phyloP scores from a whole-genome alignment of 2,113 vertebrate genomes.

The Dascyllus trimaculatus region DNA sequence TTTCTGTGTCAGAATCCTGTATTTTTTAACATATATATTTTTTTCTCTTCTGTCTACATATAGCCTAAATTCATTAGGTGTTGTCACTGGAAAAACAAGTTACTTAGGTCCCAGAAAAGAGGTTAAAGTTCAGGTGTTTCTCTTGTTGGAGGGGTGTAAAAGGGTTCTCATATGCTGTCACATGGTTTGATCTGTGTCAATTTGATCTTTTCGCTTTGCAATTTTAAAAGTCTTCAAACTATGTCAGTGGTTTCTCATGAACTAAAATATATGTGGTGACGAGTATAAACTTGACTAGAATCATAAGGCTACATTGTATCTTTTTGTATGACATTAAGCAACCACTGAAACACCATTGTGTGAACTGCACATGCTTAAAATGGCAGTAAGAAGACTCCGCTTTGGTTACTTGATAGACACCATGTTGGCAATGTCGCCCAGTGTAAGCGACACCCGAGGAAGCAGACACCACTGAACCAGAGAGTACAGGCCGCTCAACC shows the following conservation, averaged over 20 bases:
- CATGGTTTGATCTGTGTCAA: neutral
- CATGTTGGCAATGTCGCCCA: neutral
- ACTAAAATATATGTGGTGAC: too few relatives aligned
- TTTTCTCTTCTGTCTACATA: too few relatives aligned
- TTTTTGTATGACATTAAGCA: neutral
- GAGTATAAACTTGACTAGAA: too few relatives aligned
- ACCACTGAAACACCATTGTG: neutral
- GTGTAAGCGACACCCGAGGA: too few relatives aligned
- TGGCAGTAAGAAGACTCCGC: rapidly evolving
- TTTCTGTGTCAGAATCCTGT: neutral
- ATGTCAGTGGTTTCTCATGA: too few relatives aligned
- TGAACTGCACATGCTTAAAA: neutral
- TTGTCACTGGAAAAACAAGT: too few relatives aligned
- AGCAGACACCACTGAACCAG: slow-evolving; percentile 13
- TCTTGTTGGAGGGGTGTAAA: slow-evolving; percentile 19
- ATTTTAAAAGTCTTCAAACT: too few relatives aligned
- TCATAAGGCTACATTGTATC: too few relatives aligned
- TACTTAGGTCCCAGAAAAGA: neutral
- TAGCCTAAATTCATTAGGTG: too few relatives aligned
- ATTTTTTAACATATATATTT: neutral
- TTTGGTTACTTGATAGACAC: neutral
- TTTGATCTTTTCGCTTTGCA: neutral
- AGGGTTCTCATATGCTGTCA: neutral
- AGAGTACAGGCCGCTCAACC: neutral
- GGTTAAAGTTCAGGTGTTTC: slow-evolving; percentile 61